Conservation (phyloP, 1,140 invertebrate species). For the Agraylea sexmaculata region DNA sequence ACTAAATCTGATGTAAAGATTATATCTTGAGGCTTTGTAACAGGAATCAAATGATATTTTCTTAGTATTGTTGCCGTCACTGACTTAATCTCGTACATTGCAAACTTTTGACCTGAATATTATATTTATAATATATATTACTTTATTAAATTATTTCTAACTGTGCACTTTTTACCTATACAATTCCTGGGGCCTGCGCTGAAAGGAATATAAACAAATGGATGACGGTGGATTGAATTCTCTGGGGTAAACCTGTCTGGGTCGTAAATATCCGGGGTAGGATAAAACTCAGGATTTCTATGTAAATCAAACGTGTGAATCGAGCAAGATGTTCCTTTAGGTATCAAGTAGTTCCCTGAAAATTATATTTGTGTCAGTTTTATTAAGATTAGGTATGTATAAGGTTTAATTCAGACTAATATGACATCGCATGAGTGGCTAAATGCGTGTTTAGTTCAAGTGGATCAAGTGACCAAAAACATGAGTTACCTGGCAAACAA, state of each 20-base stretch:
- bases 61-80: constrained; percentile 51
- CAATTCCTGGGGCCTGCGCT: constrained; percentile 63
- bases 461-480: no score
- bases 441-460: no score
- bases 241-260: constrained; percentile 62
- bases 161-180: no score
- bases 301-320: constrained; percentile 50
- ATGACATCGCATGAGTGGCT: no score
- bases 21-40: constrained; percentile 42
- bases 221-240: constrained; percentile 43
- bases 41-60: constrained; percentile 44
- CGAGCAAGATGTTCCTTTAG: constrained; percentile 42
- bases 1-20: constrained; percentile 41
- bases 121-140: background rate
- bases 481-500: no score
- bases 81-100: constrained; percentile 57
- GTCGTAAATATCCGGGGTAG: constrained; percentile 60
- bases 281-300: constrained; percentile 49
- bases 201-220: constrained; percentile 60
- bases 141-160: background rate
- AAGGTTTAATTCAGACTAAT: no score
- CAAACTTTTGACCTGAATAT: constrained; percentile 53
- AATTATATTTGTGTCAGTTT: no score
- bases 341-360: constrained; percentile 36
- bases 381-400: no score